phyloP scores from a whole-genome alignment of 2,888 invertebrate species.

The Diplolepis rosae region DNA sequence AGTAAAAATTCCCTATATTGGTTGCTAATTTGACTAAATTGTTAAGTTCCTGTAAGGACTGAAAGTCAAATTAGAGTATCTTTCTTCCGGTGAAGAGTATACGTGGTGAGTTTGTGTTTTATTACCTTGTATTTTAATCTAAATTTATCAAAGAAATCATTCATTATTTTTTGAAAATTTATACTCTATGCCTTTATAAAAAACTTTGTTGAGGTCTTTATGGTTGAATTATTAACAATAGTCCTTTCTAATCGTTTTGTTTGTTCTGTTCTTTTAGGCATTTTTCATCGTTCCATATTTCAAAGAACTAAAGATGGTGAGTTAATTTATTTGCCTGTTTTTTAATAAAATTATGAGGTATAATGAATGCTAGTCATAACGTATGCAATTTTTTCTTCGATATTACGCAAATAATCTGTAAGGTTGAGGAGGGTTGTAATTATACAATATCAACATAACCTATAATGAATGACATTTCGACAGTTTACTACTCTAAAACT shows the following conservation, averaged over 20 bases:
- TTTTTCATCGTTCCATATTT: constrained; percentile 3
- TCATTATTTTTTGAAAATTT: not conserved
- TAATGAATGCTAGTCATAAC: not conserved
- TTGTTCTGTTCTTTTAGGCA: not conserved
- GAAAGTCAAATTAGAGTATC: not conserved
- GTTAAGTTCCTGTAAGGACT: no score
- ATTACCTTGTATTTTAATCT: not conserved
- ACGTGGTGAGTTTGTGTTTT: constrained; percentile 14
- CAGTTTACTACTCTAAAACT: no score
- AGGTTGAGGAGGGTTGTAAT: not conserved
- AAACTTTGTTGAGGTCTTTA: not conserved
- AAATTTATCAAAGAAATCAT: constrained; percentile 4
- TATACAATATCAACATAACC: not conserved
- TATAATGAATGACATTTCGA: constrained; percentile 12
- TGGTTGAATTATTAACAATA: not conserved
- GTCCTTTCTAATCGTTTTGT: not conserved
- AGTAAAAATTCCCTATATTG: not conserved
- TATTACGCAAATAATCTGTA: not conserved
- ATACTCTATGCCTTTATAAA: not conserved
- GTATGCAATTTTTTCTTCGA: not conserved
- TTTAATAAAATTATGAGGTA: not conserved
- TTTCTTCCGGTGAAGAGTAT: constrained; percentile 26
- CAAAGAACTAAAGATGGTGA: constrained; percentile 12
- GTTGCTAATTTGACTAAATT: constrained; percentile 5
- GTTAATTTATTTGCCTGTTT: not conserved